These are phyloP conservation scores for Vulpes vulpes DNA, from an alignment of 2,113 vertebrate genomes.

Conservation along the genomic window DNA sequence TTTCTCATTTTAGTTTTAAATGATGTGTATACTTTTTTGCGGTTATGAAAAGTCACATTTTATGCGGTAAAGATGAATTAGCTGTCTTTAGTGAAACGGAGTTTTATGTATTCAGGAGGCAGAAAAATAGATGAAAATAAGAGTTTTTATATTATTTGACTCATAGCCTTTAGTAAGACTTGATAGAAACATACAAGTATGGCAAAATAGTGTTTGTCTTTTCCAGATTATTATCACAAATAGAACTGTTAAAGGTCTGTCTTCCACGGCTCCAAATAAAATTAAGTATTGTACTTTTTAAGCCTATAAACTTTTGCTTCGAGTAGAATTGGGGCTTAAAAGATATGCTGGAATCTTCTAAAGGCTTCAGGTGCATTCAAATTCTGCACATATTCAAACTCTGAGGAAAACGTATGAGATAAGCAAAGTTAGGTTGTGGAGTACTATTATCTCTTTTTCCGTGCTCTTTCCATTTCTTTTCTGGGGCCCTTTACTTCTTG, in stretches of 20 bases:
- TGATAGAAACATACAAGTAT: conserved; percentile 47
- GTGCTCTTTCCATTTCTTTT: background rate
- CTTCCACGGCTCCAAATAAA: conserved; percentile 39
- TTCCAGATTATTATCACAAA: conserved; percentile 45
- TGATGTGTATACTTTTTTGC: conserved; percentile 48
- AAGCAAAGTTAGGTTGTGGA: background rate
- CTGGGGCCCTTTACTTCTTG: background rate
- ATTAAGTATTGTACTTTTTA: conserved; percentile 41
- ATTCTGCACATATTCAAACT: background rate
- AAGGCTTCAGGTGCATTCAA: background rate
- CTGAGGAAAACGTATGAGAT: background rate
- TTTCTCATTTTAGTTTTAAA: conserved; percentile 79
- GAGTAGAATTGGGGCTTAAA: background rate
- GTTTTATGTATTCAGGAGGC: conserved; percentile 52
- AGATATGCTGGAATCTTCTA: background rate
- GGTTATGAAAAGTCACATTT: conserved; percentile 70
- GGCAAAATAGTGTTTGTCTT: conserved; percentile 18
- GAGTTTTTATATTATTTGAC: conserved; percentile 31
- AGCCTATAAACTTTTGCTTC: background rate
- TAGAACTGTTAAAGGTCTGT: background rate
- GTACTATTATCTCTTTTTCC: background rate
- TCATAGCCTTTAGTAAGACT: conserved; percentile 41
- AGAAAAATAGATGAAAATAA: conserved; percentile 12
- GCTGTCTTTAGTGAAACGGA: conserved; percentile 57
- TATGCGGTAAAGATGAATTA: conserved; percentile 73